Base-by-base conservation (phyloP, 1,140 invertebrate species). In the Arctopsyche grandis region DNA sequence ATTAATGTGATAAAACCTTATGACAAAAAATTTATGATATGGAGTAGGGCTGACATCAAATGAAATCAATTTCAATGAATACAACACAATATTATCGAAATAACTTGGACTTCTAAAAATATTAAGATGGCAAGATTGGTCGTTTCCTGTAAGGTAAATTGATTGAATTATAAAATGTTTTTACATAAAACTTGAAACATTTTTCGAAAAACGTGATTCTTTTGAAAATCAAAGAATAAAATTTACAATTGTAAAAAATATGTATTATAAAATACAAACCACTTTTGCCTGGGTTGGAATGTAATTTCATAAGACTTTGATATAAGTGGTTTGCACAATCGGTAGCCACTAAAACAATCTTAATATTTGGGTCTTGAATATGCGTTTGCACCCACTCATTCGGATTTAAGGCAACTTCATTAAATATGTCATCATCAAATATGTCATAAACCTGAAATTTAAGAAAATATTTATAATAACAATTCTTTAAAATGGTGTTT, bases 391-490 rank as follows among this genome's bases (percentile, higher is more conserved):
- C 29, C 78, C 77, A 83, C 56, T 77, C 78, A 69, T 48, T 19
- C 12, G 79, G 74, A 5, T 71, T 73, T 46, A 71, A 43, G 5
- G 75, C 73, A 38, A 83, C 75, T 19, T 79, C 73, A 69, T 81
- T 77, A 56, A 78, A 81, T 14, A 75, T 38, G 21, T 22, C 38
- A 44, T 79, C 77, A 75, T 83, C 83, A 75, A 74, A 83, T 58
- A 81, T 48, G 80, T 84, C 83, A 80, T 81, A 80, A 73, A 84
- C 83, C 83, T 84, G 24, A 69, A 83, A 79, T n/a, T n/a, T n/a
- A n/a, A n/a, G n/a, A n/a, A n/a, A n/a, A n/a, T n/a, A 58, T 56
- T 19, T 63, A 79, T 4, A 76, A 12, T 43, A 81, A 75, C 12
- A n/a, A n/a, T n/a, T n/a, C n/a, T n/a, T n/a, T n/a, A 9, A 56